Evolutionary conservation across 1,140 invertebrate species (phyloP).

Genomic region (Drosophila erecta): DNA sequence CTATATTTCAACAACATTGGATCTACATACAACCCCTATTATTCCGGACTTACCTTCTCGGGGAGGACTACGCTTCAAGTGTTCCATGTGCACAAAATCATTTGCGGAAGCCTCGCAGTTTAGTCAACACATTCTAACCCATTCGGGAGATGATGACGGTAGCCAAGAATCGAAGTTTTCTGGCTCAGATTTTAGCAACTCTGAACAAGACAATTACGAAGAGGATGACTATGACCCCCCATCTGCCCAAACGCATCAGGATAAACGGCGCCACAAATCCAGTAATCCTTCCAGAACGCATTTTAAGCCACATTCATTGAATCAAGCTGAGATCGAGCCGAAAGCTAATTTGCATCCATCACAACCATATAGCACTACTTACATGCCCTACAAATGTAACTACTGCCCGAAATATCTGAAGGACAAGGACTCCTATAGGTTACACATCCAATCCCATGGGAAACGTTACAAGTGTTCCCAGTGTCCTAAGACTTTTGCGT

Average conservation of each 20-base stretch:
- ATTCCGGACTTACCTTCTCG: background rate
- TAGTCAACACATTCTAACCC: constrained; percentile 1
- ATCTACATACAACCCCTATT: background rate
- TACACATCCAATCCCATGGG: background rate
- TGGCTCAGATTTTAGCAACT: background rate
- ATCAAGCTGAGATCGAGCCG: background rate
- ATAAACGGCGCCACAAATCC: background rate
- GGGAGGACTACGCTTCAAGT: background rate
- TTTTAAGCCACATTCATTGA: background rate
- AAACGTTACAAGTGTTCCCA: background rate
- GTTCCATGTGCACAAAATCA: background rate
- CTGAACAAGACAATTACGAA: background rate
- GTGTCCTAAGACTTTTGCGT: background rate
- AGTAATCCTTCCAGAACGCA: background rate
- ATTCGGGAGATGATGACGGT: background rate
- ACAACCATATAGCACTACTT: background rate
- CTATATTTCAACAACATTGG: background rate
- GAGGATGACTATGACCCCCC: background rate
- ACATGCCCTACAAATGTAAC: constrained; percentile 6
- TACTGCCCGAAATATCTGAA: background rate
- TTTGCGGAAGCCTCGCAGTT: background rate
- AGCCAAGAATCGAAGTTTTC: background rate
- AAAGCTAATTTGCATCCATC: background rate
- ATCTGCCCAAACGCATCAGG: background rate
- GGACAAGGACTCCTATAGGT: background rate